phyloP scores from a whole-genome alignment of 2,888 invertebrate species.

The Ectropis crepuscularia region DNA sequence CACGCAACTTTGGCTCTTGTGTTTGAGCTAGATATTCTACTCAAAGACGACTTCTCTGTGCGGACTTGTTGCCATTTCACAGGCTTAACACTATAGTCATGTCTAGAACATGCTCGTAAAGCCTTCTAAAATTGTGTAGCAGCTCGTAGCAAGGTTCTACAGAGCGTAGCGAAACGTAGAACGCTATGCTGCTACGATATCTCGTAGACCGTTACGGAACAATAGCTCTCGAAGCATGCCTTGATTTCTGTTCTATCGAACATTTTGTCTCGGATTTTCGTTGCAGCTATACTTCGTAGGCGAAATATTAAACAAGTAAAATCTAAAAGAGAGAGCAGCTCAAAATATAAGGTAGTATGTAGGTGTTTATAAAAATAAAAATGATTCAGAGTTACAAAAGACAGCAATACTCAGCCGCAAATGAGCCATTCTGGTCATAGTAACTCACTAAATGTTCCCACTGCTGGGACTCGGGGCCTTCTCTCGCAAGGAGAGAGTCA shows the following conservation, averaged over 20 bases:
- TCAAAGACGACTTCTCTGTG: background rate
- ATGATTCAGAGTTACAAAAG: too few species aligned
- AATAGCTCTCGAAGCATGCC: background rate
- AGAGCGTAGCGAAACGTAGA: constrained; percentile 22
- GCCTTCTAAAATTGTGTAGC: constrained; percentile 1
- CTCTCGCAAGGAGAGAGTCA: too few species aligned
- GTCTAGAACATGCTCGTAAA: constrained; percentile 2
- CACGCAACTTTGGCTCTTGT: too few species aligned
- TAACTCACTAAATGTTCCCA: too few species aligned
- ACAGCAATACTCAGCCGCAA: too few species aligned
- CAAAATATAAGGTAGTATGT: too few species aligned
- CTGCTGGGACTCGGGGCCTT: too few species aligned
- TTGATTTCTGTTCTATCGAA: background rate
- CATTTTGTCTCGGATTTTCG: background rate
- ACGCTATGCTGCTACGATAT: constrained; percentile 15
- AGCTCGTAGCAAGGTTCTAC: constrained; percentile 8
- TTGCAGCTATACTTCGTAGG: too few species aligned
- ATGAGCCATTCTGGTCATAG: too few species aligned
- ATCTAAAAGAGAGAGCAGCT: background rate
- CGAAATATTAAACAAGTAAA: too few species aligned
- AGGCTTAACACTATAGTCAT: background rate
- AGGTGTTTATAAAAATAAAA: too few species aligned
- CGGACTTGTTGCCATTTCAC: background rate
- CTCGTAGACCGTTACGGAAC: constrained; percentile 14
- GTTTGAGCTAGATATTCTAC: background rate